Percentiles rank a stretch among this genome's conserved stretches.
Evolutionary conservation across 1,140 invertebrate genomes (phyloP).

Genomic region (Dendroctonus ponderosae): DNA sequence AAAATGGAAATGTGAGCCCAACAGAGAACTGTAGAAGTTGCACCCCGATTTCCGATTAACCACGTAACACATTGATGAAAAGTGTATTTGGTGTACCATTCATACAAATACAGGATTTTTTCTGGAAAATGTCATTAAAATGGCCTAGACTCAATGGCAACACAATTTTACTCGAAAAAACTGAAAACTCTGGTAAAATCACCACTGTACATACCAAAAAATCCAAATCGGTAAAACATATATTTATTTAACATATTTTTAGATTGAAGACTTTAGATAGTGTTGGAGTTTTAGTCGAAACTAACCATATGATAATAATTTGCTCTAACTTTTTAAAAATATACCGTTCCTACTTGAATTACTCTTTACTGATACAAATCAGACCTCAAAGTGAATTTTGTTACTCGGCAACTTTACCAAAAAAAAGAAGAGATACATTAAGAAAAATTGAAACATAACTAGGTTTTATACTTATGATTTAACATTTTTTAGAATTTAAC

Average conservation of each 20-base stretch:
- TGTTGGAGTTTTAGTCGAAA: not conserved
- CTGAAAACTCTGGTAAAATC: not conserved
- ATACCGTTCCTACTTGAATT: slow-evolving; percentile 4
- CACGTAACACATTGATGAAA: not conserved
- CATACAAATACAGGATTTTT: not conserved
- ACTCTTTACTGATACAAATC: slow-evolving; percentile 1
- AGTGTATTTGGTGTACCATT: not conserved
- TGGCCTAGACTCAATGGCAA: not conserved
- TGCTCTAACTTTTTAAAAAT: not conserved
- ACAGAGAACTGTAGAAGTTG: slow-evolving; percentile 29
- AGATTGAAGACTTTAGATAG: not conserved
- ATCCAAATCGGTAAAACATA: slow-evolving; percentile 1
- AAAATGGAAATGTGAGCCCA: slow-evolving; percentile 22
- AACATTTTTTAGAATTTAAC: not conserved
- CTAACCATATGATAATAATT: not conserved
- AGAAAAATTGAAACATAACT: not conserved
- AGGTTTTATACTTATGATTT: not conserved
- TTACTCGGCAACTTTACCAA: not conserved
- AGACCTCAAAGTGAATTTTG: slow-evolving; percentile 3
- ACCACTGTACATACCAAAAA: not conserved
- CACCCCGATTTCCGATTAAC: slow-evolving; percentile 28
- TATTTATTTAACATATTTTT: slow-evolving; percentile 12
- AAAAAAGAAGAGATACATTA: not conserved
- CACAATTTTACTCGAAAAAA: not conserved
- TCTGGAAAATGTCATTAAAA: not conserved